A percentile compares a stretch with the other conserved stretches of the same genome.
phyloP scores from a whole-genome alignment of 2,888 invertebrate genomes.

The Caradrina clavipalpis region DNA sequence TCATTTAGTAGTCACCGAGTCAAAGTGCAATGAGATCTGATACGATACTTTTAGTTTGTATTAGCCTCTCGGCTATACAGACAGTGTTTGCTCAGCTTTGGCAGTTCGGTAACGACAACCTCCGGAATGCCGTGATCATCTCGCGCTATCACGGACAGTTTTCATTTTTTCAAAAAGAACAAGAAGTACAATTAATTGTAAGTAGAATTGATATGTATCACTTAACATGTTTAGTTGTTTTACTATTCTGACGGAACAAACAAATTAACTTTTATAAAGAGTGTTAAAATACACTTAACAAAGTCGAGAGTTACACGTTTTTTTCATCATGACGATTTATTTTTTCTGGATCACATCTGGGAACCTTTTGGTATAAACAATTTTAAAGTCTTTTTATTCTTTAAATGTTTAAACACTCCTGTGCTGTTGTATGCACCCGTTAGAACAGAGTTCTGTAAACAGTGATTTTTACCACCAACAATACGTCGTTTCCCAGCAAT shows the following conservation, averaged over 20 bases:
- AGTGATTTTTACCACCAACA: too few relatives aligned
- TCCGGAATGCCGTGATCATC: neutral
- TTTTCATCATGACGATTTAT: too few relatives aligned
- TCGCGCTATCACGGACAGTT: constrained; percentile 12
- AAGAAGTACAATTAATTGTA: constrained; percentile 22
- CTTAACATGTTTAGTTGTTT: neutral
- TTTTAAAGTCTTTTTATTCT: too few relatives aligned
- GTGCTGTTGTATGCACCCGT: too few relatives aligned
- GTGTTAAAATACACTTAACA: too few relatives aligned
- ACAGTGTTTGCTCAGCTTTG: constrained; percentile 17
- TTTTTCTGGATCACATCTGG: too few relatives aligned
- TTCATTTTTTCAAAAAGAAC: constrained; percentile 24
- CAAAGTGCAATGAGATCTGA: constrained; percentile 24
- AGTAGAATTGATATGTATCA: constrained; percentile 25
- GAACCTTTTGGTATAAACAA: too few relatives aligned
- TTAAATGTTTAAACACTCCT: too few relatives aligned
- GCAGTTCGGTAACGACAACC: constrained; percentile 40
- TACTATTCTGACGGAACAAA: neutral
- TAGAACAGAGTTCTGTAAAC: too few relatives aligned
- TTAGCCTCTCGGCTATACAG: constrained; percentile 14
- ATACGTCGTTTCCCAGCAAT: too few relatives aligned
- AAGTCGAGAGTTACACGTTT: too few relatives aligned
- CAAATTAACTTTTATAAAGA: neutral
- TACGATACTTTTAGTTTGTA: constrained; percentile 19
- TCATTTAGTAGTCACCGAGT: neutral